Base-by-base conservation (phyloP, 2,888 invertebrate genomes). In the Oeneis ivallda region DNA sequence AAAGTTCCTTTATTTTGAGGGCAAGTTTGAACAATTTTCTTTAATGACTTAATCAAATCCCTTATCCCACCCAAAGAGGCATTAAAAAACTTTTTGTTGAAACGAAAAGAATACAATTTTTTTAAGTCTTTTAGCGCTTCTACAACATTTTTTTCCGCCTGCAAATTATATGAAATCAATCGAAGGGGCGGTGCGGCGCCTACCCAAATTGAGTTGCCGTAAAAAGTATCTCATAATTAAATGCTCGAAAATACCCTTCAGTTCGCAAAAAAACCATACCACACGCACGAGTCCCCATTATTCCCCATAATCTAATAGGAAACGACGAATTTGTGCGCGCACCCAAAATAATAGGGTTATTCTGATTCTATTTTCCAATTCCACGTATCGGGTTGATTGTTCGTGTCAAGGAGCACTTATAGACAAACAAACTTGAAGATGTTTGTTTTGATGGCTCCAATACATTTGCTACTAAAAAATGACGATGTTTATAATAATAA, bases 171-270 rank as follows among this genome's bases (percentile, higher is more conserved):
- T 80, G 82, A 86, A 90, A 87, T 88, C 86, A 89, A 89, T 87
- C 82, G 84, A 84, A 74, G 84, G 80, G 89, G 88, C 87, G 89
- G 88, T 77, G 72, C 83, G 84, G 88, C 85, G 88, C 89, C 89
- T 86, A 77, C 81, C 82, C 81, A 86, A 89, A 92, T 92, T 91
- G 87, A 89, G 91, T 88, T 87, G 87, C 91, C 89, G 89, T 80
- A 81, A 82, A 85, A 83, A 85, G 41, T 26, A 41, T 83, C 81
- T 86, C 84, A 85, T 86, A 87, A 78, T 75, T 71, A 81, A 85
- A 83, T 74, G 64, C 72, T 81, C 79, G 80, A 60, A 84, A 84
- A 84, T 79, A 82, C 79, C 83, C 84, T 78, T 82, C 73, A 81
- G 84, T 84, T 84, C 79, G 86, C 87, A 84, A 86, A 87, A n/a